Base-by-base conservation (phyloP, 2,888 invertebrate genomes). In the Pammene aurita region DNA sequence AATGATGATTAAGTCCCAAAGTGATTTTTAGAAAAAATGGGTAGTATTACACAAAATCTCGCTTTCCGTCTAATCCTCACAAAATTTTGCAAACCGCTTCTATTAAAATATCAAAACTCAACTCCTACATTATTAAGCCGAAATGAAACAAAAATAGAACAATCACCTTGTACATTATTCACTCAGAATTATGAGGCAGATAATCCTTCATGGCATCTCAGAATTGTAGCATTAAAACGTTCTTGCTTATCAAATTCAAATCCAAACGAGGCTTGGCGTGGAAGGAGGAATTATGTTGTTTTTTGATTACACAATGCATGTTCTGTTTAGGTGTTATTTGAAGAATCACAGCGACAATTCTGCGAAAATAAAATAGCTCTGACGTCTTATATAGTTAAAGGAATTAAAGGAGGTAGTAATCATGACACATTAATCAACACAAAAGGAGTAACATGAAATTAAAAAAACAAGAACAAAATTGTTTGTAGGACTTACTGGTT, bases 91-190 rank as follows among this genome's bases (percentile, higher is more conserved):
- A 18, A 62, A 62, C 14, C 16, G 7, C 18, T 62, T 62, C 26
- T 48, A 26, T 52, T 62, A 42, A 62, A 62, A 62, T 52, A 62
- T 62, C 62, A 52, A 38, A 50, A 52, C 50, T 26, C 41, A 11
- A 11, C 34, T 34, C 60, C 44, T 60, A 16, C 16, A 62, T 62
- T 62, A 62, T 62, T 50, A 50, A 62, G 63, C 44, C 35, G 38
- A 54, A 64, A 68, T 68, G 18, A 68, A 68, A 67, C 52, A 52
- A 44, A 68, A 68, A 68, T 63, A 68, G 52, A 46, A 68, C 63
- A 62, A 58, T 58, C 52, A 63, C 62, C 67, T 26, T 34, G 62
- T 48, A 52, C 52, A 63, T 58, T 58, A 68, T 44, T 63, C 68
- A 58, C 41, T 16, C 14, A 35, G 68, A 68, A 64, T 68, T 52